Evolutionary conservation across 2,888 invertebrate species (phyloP).

Genomic region (Podabrus alpinus): DNA sequence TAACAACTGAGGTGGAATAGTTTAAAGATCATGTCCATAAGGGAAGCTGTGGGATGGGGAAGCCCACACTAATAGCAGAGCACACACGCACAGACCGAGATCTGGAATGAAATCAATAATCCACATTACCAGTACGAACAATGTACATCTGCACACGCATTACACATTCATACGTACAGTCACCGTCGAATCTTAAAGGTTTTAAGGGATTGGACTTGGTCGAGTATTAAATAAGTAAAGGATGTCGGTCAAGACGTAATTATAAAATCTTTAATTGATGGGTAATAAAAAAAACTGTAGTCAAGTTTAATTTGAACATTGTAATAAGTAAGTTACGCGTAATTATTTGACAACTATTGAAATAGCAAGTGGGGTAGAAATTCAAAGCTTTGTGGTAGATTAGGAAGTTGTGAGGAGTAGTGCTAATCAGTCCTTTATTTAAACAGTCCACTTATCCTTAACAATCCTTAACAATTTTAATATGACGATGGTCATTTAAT

Average conservation of each 20-base stretch:
- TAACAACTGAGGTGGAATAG: constrained; percentile 32
- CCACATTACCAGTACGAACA: constrained; percentile 45
- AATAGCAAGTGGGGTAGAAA: constrained; percentile 20
- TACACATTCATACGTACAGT: constrained; percentile 45
- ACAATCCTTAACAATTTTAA: constrained; percentile 36
- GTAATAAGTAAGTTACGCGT: constrained; percentile 18
- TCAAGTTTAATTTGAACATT: constrained; percentile 5
- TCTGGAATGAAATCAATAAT: constrained; percentile 42
- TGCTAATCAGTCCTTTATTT: constrained; percentile 40
- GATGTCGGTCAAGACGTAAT: not conserved
- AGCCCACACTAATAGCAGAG: constrained; percentile 39
- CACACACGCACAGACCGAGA: constrained; percentile 39
- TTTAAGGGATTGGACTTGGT: not conserved
- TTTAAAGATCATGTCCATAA: constrained; percentile 31
- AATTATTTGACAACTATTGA: constrained; percentile 20
- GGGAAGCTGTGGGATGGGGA: constrained; percentile 33
- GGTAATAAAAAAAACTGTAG: not conserved
- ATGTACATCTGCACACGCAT: constrained; percentile 49
- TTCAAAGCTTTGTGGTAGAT: constrained; percentile 32
- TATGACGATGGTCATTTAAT: constrained; percentile 16
- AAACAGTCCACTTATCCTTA: constrained; percentile 39
- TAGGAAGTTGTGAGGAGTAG: constrained; percentile 33
- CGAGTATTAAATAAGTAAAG: not conserved
- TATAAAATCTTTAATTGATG: too few species aligned
- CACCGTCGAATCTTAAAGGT: not conserved